These are phyloP conservation scores for rabbit (Oryctolagus cuniculus) DNA, from an alignment of 2,113 vertebrate species.

Conservation along the genomic window DNA sequence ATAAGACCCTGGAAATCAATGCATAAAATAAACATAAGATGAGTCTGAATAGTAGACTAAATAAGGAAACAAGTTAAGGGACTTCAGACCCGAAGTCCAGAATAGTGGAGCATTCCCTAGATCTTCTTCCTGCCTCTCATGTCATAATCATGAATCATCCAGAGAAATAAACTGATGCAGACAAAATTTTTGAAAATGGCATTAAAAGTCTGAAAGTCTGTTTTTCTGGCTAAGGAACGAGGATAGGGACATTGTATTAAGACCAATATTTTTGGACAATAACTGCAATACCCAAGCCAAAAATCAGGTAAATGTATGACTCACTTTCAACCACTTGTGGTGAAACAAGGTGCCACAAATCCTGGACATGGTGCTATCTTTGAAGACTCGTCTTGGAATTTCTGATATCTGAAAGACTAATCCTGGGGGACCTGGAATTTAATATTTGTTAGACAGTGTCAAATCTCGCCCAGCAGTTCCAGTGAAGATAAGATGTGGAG, in stretches of 20 bases:
- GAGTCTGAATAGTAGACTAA: background rate
- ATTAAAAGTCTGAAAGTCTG: background rate
- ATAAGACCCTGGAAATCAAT: background rate
- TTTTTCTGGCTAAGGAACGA: background rate
- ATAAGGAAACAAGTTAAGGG: background rate
- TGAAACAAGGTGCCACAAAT: background rate
- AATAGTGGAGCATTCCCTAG: accelerated
- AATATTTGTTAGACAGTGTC: background rate
- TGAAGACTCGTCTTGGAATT: background rate
- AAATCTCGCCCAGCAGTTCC: background rate
- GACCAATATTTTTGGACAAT: background rate
- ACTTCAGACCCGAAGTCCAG: background rate
- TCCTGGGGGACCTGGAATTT: background rate
- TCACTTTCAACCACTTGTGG: accelerated
- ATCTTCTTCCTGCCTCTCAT: background rate
- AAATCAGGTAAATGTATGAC: accelerated
- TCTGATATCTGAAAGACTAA: background rate
- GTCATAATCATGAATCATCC: background rate
- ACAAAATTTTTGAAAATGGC: background rate
- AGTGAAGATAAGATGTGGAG: accelerated
- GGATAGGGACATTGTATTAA: background rate
- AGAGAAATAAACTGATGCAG: background rate
- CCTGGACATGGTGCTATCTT: accelerated
- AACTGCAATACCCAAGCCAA: background rate
- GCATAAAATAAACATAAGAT: background rate